phyloP scores from a whole-genome alignment of 2,797 vertebrate species.

The Eutrigla gurnardus region DNA sequence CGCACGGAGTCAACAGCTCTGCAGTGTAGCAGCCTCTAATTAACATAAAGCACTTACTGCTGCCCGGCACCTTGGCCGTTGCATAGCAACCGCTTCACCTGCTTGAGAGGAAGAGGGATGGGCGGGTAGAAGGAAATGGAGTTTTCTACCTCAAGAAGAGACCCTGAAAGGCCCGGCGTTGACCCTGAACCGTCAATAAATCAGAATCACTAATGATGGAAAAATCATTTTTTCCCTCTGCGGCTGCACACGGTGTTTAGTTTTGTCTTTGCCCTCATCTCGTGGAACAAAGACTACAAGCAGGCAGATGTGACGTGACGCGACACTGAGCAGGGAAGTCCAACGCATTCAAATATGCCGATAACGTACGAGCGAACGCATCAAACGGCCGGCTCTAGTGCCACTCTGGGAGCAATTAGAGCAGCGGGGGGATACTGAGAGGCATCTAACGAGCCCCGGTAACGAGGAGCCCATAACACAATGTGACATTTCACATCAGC shows the following conservation, averaged over 20 bases:
- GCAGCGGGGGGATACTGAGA: conserved; percentile 24
- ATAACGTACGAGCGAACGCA: conserved; percentile 48
- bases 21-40: conserved; percentile 55
- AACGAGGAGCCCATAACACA: conserved; percentile 57
- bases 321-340: conserved; percentile 17
- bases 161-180: neutral
- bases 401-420: conserved; percentile 73
- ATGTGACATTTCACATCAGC: conserved; percentile 59
- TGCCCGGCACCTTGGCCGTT: conserved; percentile 70
- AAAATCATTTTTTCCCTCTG: rapidly evolving
- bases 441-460: conserved; percentile 52
- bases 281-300: neutral
- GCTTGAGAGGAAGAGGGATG: conserved; percentile 46
- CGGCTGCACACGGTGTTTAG: neutral
- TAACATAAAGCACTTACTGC: conserved; percentile 66
- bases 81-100: conserved; percentile 86
- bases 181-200: neutral
- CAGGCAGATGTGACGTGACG: conserved; percentile 25
- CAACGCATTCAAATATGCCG: conserved; percentile 47
- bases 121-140: neutral
- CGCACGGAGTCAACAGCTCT: conserved; percentile 31
- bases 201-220: neutral
- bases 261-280: neutral
- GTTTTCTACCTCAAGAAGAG: conserved; percentile 23
- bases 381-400: conserved; percentile 28